Evolutionary conservation across 2,113 vertebrate species (phyloP), one percentile per base, ranked within the genome.

Genomic region (Ranitomeya imitator): DNA sequence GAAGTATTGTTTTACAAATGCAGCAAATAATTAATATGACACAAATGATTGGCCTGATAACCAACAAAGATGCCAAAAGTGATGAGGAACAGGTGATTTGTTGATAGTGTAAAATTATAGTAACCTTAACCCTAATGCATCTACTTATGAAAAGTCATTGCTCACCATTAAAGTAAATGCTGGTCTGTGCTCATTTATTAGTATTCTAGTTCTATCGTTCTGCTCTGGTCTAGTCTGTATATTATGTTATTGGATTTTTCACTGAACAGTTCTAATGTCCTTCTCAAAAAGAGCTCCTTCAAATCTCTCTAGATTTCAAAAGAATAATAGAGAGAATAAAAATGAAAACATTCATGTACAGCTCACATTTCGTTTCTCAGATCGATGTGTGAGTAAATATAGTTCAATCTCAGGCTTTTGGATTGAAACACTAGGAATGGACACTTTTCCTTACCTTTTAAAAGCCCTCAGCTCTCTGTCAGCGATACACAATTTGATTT

Each of bases 231-330:
- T 21, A 86, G 73, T 79, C n/a, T 67, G 79, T 67, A 54, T 69
- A 26, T 86, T 79, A 55, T 69, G 76, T 82, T 87, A 81, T 82
- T 73, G 86, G 60, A 71, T 87, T 87, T 87, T 45, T 81, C 61
- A 67, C 23, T 81, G 45, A 82, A 76, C 69, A 73, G 51, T 37
- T 74, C 11, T 31, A 83, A 63, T 31, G 31, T 76, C 59, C 52
- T 74, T 73, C 54, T 83, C 69, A 77, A 31, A 69, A 60, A 61
- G 55, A 55, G 45, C 69, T 52, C 21, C 86, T 83, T 76, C 54
- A 76, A 61, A 54, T 76, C 69, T 83, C 80, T 76, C 31, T 14
- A 81, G 63, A 74, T 65, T 81, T 82, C 67, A 83, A 31, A 37
- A 83, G 54, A 88, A 88, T 76, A 87, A 69, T 55, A 83, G 63